Evolutionary conservation across 30 jellyfish, hydroid and myxozoan genomes (phyloP).

Genomic region (Euphysa ruthae): DNA sequence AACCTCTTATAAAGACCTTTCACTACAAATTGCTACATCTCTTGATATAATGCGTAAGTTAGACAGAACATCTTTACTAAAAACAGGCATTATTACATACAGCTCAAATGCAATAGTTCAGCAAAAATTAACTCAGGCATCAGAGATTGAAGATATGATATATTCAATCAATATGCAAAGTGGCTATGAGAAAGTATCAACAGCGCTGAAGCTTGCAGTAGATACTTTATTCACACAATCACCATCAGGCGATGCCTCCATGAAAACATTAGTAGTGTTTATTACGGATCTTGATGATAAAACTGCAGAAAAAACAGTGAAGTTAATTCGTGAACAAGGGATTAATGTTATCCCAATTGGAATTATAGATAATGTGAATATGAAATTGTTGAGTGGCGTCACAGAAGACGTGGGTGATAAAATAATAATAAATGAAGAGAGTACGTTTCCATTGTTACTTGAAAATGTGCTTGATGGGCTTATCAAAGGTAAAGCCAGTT

Average conservation of each 20-base stretch:
- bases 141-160: background rate
- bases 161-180: background rate
- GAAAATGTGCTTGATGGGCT: too few relatives aligned
- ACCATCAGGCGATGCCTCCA: conserved; percentile 43
- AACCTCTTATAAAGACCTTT: background rate
- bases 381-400: background rate
- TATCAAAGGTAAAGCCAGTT: too few relatives aligned
- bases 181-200: background rate
- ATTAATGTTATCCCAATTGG: conserved; percentile 20
- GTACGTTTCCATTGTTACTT: too few relatives aligned
- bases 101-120: background rate
- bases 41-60: background rate
- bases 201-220: background rate
- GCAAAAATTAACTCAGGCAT: background rate
- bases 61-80: background rate
- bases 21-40: background rate
- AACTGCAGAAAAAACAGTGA: background rate
- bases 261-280: conserved; percentile 50
- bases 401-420: too few relatives aligned
- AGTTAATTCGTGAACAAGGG: conserved; percentile 1
- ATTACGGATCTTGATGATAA: conserved; percentile 8
- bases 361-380: background rate
- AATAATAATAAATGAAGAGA: too few relatives aligned
- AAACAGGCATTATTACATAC: conserved; percentile 7
- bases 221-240: conserved; percentile 24